phyloP scores from a whole-genome alignment of 2,888 invertebrate species.

The Cantharis flavilabris region DNA sequence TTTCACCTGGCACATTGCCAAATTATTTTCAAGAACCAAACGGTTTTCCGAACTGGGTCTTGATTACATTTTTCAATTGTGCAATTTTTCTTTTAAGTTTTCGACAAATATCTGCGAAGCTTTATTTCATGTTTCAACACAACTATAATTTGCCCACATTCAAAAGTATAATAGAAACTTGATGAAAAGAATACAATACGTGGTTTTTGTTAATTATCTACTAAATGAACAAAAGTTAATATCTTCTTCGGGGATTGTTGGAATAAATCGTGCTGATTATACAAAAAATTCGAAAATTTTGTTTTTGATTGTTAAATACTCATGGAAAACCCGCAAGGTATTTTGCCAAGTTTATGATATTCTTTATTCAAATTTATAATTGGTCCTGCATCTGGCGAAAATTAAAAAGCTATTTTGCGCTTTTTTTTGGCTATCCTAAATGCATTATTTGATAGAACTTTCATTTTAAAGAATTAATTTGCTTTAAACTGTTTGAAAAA shows the following conservation, averaged over 20 bases:
- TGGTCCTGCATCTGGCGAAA: background rate
- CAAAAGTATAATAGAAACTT: background rate
- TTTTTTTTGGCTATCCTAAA: background rate
- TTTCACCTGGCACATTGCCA: constrained; percentile 29
- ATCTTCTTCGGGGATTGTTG: background rate
- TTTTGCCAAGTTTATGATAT: background rate
- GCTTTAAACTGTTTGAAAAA: background rate
- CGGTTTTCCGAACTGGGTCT: constrained; percentile 22
- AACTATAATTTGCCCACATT: background rate
- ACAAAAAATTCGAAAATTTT: background rate
- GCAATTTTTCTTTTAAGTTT: background rate
- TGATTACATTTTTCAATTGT: constrained; percentile 9
- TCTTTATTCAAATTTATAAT: background rate
- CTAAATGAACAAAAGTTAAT: background rate
- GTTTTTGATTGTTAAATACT: background rate
- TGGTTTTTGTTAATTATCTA: background rate
- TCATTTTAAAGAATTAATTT: background rate
- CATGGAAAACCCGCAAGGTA: background rate
- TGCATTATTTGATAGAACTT: background rate
- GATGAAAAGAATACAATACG: background rate
- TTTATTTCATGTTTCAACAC: background rate
- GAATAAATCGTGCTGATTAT: background rate
- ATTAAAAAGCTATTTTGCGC: background rate
- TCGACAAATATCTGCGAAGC: background rate
- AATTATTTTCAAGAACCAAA: constrained; percentile 30